These are phyloP conservation scores for Bucco capensis DNA, from an alignment of 2,113 vertebrate genomes.

Conservation along the genomic window DNA sequence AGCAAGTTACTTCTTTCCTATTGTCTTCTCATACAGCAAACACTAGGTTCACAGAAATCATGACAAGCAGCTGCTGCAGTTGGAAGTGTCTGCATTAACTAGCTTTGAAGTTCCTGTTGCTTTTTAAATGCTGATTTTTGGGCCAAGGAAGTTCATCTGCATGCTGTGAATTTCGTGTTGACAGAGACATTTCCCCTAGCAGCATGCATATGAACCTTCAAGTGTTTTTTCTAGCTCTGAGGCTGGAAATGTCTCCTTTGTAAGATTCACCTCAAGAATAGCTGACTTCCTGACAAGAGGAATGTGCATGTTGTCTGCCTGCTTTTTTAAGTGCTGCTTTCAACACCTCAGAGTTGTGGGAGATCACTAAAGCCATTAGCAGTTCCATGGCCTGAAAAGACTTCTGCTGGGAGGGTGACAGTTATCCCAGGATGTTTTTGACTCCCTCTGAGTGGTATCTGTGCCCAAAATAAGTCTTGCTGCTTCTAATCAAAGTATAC, in stretches of 20 bases:
- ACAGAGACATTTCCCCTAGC: neutral
- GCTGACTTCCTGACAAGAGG: conserved; percentile 28
- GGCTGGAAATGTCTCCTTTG: conserved; percentile 18
- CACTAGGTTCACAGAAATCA: neutral
- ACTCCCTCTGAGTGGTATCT: neutral
- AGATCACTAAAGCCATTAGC: conserved; percentile 15
- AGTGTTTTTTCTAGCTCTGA: neutral
- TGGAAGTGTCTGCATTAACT: neutral
- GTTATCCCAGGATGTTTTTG: neutral
- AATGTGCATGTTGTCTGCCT: neutral
- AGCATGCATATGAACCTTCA: neutral
- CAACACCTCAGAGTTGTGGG: neutral
- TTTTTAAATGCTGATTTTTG: conserved; percentile 38
- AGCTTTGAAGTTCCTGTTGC: neutral
- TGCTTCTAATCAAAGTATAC: neutral
- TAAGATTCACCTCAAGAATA: neutral
- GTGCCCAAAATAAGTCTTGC: neutral
- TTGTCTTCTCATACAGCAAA: neutral
- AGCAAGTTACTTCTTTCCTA: neutral
- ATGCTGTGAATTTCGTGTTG: neutral
- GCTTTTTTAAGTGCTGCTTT: conserved; percentile 11
- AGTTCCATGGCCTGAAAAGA: neutral
- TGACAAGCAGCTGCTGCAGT: neutral
- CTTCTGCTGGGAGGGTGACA: neutral
- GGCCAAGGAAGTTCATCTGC: neutral